Evolutionary conservation across 2,797 vertebrate genomes (phyloP).

Genomic region (Parauchenoglanis ngamensis): DNA sequence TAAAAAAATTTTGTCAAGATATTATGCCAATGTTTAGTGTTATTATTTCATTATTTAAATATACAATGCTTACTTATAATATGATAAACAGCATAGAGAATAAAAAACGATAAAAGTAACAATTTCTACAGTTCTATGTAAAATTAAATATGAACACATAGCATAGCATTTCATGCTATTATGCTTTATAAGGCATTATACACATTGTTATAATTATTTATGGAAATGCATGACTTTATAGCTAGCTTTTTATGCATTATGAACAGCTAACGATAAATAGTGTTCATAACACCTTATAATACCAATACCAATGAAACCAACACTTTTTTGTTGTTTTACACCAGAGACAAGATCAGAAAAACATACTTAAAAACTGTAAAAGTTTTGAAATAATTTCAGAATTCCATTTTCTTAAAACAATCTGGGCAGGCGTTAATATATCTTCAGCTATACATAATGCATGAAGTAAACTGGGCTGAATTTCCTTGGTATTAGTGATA

Average conservation of each 20-base stretch:
- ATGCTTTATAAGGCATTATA: neutral
- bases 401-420: neutral
- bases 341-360: neutral
- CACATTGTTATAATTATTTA: neutral
- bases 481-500: neutral
- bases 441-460: neutral
- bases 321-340: neutral
- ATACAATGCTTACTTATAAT: neutral
- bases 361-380: neutral
- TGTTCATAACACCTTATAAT: neutral
- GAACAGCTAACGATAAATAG: neutral
- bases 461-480: neutral
- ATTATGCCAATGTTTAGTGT: neutral
- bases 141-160: neutral
- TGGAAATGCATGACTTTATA: neutral
- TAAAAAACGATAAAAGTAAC: neutral
- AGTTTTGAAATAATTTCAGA: neutral
- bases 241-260: neutral
- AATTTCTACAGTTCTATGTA: neutral
- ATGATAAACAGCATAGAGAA: neutral
- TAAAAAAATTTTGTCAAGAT: neutral
- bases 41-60: neutral
- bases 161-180: neutral
- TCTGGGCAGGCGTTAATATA: neutral
- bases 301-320: neutral